Percentiles rank a stretch among this genome's conserved stretches.
Conservation (phyloP, 1,140 invertebrate species). For the fruit fly (Drosophila melanogaster) region Release_6_plus_ISO1_MT NT_037436.4:2825001-2825500, state of each 20-base stretch:
- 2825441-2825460: conserved; percentile 45
- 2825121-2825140: conserved; percentile 33
- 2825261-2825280: conserved; percentile 84
- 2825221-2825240: conserved; percentile 9
- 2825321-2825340: conserved; percentile 84
- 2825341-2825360: conserved; percentile 56
- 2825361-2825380: conserved; percentile 5
- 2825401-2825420: neutral
- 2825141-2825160: conserved; percentile 1
- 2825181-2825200: conserved; percentile 51
- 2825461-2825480: conserved; percentile 32
- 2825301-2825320: conserved; percentile 84
- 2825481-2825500: conserved; percentile 57
- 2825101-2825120: conserved; percentile 48
- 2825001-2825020: neutral
- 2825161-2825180: conserved; percentile 20
- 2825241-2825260: conserved; percentile 54
- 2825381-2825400: neutral
- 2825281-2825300: conserved; percentile 85
- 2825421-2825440: conserved; percentile 8
- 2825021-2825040: conserved; percentile 44
- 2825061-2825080: neutral
- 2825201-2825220: conserved; percentile 20
- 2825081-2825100: conserved; percentile 21
- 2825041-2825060: conserved; percentile 60